Conservation (phyloP, 1,140 invertebrate genomes). For the Neodiprion pinetum region DNA sequence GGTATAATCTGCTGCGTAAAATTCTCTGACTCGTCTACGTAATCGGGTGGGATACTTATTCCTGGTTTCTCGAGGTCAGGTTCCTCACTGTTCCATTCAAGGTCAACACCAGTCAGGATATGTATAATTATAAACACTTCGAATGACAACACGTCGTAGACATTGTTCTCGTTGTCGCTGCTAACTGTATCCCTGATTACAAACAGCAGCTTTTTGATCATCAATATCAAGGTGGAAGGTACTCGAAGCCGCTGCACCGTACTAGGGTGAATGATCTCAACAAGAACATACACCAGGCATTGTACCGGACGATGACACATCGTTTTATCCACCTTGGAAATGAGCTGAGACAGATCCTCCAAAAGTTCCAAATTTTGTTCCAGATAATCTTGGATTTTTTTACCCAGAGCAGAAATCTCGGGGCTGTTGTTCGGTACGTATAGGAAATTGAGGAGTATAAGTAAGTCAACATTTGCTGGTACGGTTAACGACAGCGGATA, state of each 20-base stretch:
- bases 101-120: too few species aligned
- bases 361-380: background rate
- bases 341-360: background rate
- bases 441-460: conserved; percentile 22
- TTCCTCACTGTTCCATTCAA: too few species aligned
- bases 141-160: too few species aligned
- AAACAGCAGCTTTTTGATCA: background rate
- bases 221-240: background rate
- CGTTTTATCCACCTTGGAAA: background rate
- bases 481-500: conserved; percentile 19
- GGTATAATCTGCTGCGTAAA: too few species aligned
- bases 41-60: too few species aligned
- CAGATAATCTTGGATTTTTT: background rate
- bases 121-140: too few species aligned
- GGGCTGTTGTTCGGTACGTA: conserved; percentile 11
- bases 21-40: too few species aligned
- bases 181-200: too few species aligned
- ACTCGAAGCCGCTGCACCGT: background rate
- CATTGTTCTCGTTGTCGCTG: too few species aligned
- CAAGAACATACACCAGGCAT: background rate
- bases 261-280: background rate
- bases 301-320: background rate
- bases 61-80: too few species aligned
- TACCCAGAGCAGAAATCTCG: background rate
- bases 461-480: conserved; percentile 24